Evolutionary conservation across 2,888 invertebrate species (phyloP), one percentile per base, ranked within the genome.

Genomic region (Amorpha juglandis): DNA sequence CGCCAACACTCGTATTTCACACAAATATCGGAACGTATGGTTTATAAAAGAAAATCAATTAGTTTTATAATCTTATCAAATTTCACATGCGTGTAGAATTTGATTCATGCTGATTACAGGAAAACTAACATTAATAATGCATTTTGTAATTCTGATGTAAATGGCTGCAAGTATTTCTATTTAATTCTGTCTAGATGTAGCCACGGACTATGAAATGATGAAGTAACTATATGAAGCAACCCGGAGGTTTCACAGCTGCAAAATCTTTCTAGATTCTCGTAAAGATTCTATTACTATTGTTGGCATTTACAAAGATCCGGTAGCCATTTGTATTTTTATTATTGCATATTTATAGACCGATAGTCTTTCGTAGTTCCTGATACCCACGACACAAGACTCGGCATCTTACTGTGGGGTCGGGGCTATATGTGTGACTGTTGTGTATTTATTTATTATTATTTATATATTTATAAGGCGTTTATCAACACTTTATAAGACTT

Each of bases 21-120:
- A 38, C 55, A 11, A 38, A 55, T 58, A 42, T 42, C 38, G 12
- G 19, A 58, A 19, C 12, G 35, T n/a, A 35, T 35, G 35, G 7
- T 53, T 53, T 58, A 12, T 42, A 38, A 58, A 35, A 42, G 16
- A 58, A 58, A 58, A 58, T 58, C 42, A 42, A 58, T 42, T 58
- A 58, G 42, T 58, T 58, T 38, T 38, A 42, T 42, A 58, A 42
- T 58, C 38, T 58, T 58, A 58, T 58, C 58, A 38, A 19, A 58
- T 58, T 58, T 42, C 58, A 42, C 16, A 58, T 38, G 12, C 58
- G 58, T 38, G 38, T 19, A 50, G 38, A 55, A 55, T 58, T 58
- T 58, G 42, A 58, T 58, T 58, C 19, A 19, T 42, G 58, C 58
- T 58, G 58, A 58, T 58, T 58, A 58, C 42, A 58, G 58, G 38